Evolutionary conservation across 2,888 invertebrate species (phyloP).

Genomic region (Clusia tigrina): DNA sequence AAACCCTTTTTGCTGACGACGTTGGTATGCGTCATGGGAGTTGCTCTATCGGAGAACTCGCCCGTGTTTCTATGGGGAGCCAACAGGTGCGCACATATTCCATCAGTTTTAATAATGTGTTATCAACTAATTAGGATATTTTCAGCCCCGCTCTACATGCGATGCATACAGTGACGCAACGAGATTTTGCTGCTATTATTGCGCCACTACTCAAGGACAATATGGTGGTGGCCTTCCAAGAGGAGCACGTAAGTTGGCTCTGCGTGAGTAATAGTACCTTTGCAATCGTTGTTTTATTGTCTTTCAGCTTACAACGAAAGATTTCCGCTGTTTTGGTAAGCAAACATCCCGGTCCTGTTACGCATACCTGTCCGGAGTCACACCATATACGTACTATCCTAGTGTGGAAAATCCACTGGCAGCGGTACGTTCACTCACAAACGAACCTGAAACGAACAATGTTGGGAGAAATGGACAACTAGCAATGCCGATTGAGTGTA

Average conservation of each 20-base stretch:
- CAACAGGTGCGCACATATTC: slow-evolving; percentile 51
- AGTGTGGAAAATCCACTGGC: slow-evolving; percentile 70
- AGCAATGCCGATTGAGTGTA: slow-evolving; percentile 52
- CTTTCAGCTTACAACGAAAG: slow-evolving; percentile 65
- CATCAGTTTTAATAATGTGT: slow-evolving; percentile 20
- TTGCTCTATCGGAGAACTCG: slow-evolving; percentile 63
- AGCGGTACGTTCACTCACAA: slow-evolving; percentile 67
- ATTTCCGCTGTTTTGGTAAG: slow-evolving; percentile 63
- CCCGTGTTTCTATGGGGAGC: slow-evolving; percentile 71
- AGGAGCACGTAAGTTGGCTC: slow-evolving; percentile 65
- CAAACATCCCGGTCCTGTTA: slow-evolving; percentile 61
- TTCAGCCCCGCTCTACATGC: slow-evolving; percentile 50
- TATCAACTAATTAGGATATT: background rate
- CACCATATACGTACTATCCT: slow-evolving; percentile 68
- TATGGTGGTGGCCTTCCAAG: slow-evolving; percentile 66
- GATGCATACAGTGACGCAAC: slow-evolving; percentile 47
- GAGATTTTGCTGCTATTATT: slow-evolving; percentile 49
- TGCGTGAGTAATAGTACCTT: slow-evolving; percentile 3
- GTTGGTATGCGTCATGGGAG: slow-evolving; percentile 51
- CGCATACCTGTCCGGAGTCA: slow-evolving; percentile 59
- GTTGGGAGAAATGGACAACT: slow-evolving; percentile 48
- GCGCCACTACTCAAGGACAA: slow-evolving; percentile 50
- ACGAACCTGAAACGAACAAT: slow-evolving; percentile 54
- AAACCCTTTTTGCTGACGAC: slow-evolving; percentile 54
- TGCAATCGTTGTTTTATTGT: slow-evolving; percentile 12